Conservation (phyloP, 2,113 vertebrate genomes). For the Eulemur macaco region DNA sequence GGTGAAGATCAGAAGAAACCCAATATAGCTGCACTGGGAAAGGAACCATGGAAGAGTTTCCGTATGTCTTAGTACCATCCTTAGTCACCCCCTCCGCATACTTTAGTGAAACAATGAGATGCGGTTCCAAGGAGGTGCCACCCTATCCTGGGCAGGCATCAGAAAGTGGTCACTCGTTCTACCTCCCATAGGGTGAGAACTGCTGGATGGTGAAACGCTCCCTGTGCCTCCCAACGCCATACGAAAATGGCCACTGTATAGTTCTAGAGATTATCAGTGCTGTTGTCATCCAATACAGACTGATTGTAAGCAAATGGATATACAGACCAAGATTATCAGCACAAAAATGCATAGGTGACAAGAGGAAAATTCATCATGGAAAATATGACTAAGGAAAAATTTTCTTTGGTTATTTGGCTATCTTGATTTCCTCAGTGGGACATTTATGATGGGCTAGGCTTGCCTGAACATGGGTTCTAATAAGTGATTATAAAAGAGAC, state of each 20-base stretch:
- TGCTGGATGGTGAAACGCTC: neutral
- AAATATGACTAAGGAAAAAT: neutral
- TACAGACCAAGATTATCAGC: neutral
- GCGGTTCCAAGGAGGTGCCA: neutral
- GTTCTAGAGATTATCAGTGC: neutral
- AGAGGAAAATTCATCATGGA: neutral
- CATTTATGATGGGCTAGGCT: neutral
- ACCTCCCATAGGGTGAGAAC: neutral
- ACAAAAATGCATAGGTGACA: neutral
- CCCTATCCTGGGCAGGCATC: neutral
- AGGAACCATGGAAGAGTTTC: neutral
- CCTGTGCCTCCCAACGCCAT: neutral
- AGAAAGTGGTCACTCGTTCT: neutral
- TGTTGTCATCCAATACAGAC: neutral
- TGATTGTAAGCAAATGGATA: neutral
- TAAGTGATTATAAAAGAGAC: neutral
- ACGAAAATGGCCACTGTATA: neutral
- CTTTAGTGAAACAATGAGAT: neutral
- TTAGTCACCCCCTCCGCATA: neutral
- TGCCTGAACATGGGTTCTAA: neutral
- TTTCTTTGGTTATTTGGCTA: neutral
- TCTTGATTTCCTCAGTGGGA: neutral
- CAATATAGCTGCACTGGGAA: neutral
- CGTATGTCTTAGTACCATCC: neutral
- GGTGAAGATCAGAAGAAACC: constrained; percentile 38